These are phyloP conservation scores for Sterrhoptilus dennistouni DNA, from an alignment of 2,113 vertebrate genomes.

Conservation along the genomic window DNA sequence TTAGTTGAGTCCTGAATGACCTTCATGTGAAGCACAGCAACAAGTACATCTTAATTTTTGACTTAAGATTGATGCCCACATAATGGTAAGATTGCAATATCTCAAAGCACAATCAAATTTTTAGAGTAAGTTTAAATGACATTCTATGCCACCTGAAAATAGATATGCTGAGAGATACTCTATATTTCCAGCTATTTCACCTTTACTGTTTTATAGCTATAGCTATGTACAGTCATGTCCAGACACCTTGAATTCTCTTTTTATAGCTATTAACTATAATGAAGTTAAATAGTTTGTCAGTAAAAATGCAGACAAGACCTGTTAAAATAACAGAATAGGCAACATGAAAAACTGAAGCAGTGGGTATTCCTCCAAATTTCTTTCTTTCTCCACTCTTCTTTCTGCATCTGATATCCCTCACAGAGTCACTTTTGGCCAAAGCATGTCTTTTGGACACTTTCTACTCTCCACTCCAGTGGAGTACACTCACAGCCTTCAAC, in stretches of 20 bases:
- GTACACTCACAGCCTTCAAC: not conserved
- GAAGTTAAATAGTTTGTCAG: not conserved
- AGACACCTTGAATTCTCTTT: not conserved
- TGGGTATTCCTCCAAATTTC: not conserved
- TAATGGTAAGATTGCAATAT: not conserved
- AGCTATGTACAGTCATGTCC: not conserved
- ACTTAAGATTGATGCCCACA: not conserved
- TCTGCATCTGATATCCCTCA: not conserved
- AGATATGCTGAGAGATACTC: not conserved
- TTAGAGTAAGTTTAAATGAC: not conserved
- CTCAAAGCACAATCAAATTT: not conserved
- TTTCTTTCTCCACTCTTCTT: not conserved
- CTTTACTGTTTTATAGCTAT: not conserved
- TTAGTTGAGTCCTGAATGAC: not conserved
- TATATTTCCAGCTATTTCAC: not conserved
- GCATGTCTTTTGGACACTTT: not conserved
- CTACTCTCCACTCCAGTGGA: not conserved
- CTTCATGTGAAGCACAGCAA: not conserved
- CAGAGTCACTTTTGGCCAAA: not conserved
- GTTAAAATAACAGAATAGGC: not conserved
- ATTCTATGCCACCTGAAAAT: not conserved
- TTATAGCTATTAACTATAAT: not conserved
- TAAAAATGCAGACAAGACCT: not conserved
- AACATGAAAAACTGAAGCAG: not conserved
- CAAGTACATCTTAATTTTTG: not conserved